Percentiles rank a stretch among this genome's conserved stretches.
These are phyloP conservation scores for Nesidiocoris tenuis DNA, from an alignment of 2,888 invertebrate species.

Conservation along the genomic window DNA sequence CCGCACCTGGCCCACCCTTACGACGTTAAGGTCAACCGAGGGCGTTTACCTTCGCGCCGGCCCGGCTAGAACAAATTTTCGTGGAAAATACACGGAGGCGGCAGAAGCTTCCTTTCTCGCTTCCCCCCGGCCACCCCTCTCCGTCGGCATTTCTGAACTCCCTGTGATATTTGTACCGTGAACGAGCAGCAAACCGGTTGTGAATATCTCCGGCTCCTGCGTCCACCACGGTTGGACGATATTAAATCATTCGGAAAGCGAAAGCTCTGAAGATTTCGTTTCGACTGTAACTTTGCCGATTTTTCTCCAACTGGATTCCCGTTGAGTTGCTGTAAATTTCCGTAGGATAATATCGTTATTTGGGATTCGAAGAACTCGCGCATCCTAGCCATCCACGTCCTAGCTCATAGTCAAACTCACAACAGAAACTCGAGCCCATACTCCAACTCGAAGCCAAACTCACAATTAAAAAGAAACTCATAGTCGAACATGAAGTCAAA, in stretches of 20 bases:
- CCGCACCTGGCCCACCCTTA: background rate
- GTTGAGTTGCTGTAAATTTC: too few relatives aligned
- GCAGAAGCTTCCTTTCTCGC: background rate
- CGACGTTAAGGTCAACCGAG: conserved; percentile 8
- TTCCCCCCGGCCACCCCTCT: too few relatives aligned
- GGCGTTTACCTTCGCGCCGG: background rate
- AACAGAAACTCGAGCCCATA: too few relatives aligned
- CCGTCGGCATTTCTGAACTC: background rate
- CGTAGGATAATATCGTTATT: too few relatives aligned
- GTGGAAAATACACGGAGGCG: background rate
- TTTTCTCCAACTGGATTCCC: background rate
- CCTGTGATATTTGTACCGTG: conserved; percentile 32
- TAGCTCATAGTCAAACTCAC: too few relatives aligned
- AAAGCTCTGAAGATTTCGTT: background rate
- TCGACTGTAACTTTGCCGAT: background rate
- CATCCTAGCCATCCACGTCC: too few relatives aligned
- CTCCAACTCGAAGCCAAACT: too few relatives aligned
- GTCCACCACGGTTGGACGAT: background rate
- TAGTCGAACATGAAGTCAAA: too few relatives aligned
- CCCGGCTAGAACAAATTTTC: background rate
- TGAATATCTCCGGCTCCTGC: conserved; percentile 14
- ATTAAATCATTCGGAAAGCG: conserved; percentile 14
- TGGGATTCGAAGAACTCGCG: too few relatives aligned
- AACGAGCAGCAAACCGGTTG: conserved; percentile 27
- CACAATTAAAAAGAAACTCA: too few relatives aligned